A percentile compares a stretch with the other conserved stretches of the same genome.
phyloP scores from a whole-genome alignment of 2,888 invertebrate genomes.

The Ferdinandea cuprea region DNA sequence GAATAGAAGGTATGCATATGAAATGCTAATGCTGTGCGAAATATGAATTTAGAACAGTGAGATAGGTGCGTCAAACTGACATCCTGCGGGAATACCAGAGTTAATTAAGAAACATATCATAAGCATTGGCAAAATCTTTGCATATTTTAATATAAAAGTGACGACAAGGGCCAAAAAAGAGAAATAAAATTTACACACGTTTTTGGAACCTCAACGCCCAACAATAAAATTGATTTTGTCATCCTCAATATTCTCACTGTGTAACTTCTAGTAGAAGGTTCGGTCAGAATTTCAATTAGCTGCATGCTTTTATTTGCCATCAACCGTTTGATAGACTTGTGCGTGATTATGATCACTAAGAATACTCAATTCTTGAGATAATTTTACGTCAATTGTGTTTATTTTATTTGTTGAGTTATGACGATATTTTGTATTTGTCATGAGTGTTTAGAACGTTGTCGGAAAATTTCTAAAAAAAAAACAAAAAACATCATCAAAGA shows the following conservation, averaged over 20 bases:
- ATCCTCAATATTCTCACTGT: background rate
- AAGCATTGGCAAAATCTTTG: background rate
- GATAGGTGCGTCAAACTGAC: background rate
- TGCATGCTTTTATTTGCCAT: background rate
- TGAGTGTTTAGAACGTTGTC: background rate
- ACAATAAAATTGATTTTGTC: background rate
- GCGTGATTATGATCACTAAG: background rate
- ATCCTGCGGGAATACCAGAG: conserved; percentile 17
- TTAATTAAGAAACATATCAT: background rate
- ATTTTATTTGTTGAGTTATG: no score
- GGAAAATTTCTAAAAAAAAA: background rate
- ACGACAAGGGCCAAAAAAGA: conserved; percentile 6
- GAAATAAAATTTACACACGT: background rate
- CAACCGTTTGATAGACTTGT: background rate
- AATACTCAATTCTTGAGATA: background rate
- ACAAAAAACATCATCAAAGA: background rate
- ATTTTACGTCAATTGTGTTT: background rate
- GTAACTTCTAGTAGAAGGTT: background rate
- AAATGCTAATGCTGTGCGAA: background rate
- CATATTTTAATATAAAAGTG: background rate
- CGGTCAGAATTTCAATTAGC: background rate
- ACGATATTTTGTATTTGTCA: no score
- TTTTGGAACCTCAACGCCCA: background rate
- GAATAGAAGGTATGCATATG: background rate
- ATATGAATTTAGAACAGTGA: background rate